phyloP scores from a whole-genome alignment of 2,113 vertebrate species.

The Microcebus ravelobensis region DNA sequence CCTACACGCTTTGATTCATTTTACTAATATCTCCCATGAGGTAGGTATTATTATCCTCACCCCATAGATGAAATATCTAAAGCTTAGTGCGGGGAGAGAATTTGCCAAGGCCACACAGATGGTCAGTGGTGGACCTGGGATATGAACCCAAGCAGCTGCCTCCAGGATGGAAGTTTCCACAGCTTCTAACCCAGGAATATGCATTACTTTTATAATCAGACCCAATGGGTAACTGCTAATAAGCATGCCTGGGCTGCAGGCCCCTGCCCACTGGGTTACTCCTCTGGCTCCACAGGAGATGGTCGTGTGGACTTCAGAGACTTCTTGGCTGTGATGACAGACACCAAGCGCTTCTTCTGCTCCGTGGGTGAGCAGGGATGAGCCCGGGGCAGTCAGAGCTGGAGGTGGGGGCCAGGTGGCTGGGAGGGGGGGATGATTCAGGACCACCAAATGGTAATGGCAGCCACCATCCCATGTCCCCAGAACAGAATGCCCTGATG shows the following conservation, averaged over 20 bases:
- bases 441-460: background rate
- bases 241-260: background rate
- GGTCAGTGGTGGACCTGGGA: background rate
- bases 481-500: constrained; percentile 65
- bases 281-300: constrained; percentile 67
- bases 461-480: constrained; percentile 12
- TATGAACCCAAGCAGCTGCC: background rate
- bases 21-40: background rate
- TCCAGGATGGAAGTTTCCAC: background rate
- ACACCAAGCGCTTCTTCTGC: constrained; percentile 70
- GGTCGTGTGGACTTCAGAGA: constrained; percentile 73
- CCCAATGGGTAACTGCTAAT: background rate
- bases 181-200: background rate
- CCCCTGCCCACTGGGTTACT: background rate
- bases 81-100: background rate
- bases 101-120: background rate
- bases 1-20: background rate
- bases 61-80: background rate
- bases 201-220: background rate
- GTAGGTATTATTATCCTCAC: background rate
- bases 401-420: background rate
- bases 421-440: background rate
- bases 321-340: constrained; percentile 76
- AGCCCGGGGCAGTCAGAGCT: background rate
- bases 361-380: constrained; percentile 70